Evolutionary conservation across 2,797 vertebrate genomes (phyloP), one percentile per base, ranked within the genome.

Genomic region (Pyrocephalus nanus): DNA sequence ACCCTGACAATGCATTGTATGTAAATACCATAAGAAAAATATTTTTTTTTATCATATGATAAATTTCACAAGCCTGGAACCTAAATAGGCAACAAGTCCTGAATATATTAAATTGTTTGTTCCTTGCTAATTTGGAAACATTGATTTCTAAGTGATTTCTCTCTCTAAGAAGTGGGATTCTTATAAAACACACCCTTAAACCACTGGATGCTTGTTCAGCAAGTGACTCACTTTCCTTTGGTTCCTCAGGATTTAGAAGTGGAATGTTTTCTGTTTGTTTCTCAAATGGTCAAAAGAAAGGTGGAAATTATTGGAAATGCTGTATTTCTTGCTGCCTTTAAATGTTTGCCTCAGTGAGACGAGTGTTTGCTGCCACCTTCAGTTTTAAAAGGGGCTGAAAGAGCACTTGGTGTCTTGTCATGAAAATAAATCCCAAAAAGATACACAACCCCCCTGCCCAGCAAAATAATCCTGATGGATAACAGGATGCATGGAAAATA

Each of bases 301-400:
- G 12, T 36, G 23, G 6, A 53, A 40, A 67, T 30, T 1, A 25
- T 9, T 30, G 53, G 45, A 53, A 85, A 53, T 47, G 6, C 14
- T 50, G n/a, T 30, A 15, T 48, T 76, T 45, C 9, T 60, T 50
- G 38, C 47, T 72, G 55, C 42, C 38, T 74, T 71, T 34, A 34
- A 65, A 47, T 30, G 34, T 32, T 36, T 53, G 67, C 19, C 75
- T 89, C 61, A 42, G 32, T 29, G 12, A 64, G 26, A 50, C 26
- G 79, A 75, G 40, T 38, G 8, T 95, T 90, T 96, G 92, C 93
- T 96, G 96, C 95, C 96, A 96, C 90, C 96, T 97, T 91, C 92
- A 90, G 93, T 92, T 96, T 45, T 78, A 48, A 48, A 42, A 73
- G 43, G 53, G 55, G 29, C 34, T 70, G 70, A 75, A 75, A 78